phyloP scores from a whole-genome alignment of 2,113 vertebrate species.

The Corvus cornix region DNA sequence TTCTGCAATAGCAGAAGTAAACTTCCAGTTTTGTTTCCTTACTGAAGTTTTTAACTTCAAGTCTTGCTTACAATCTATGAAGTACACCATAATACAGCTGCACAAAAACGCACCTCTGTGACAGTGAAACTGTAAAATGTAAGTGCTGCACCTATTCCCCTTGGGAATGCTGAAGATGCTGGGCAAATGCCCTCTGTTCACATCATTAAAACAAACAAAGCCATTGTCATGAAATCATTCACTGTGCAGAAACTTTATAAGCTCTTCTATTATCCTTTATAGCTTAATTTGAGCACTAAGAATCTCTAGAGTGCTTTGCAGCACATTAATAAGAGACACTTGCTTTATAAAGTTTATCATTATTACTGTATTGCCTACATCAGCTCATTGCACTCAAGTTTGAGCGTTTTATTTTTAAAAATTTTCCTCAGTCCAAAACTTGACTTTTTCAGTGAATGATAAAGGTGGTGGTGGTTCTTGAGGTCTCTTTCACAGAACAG shows the following conservation, averaged over 20 bases:
- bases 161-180: background rate
- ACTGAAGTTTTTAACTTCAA: background rate
- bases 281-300: slow-evolving; percentile 27
- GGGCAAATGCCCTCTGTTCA: slow-evolving; percentile 26
- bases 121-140: background rate
- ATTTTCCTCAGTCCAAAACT: background rate
- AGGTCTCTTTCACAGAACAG: background rate
- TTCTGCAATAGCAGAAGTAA: background rate
- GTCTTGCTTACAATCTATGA: background rate
- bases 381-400: background rate
- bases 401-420: background rate
- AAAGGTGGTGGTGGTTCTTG: background rate
- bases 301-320: slow-evolving; percentile 8
- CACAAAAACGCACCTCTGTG: background rate
- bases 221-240: slow-evolving; percentile 37
- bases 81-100: background rate
- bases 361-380: background rate
- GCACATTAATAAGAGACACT: slow-evolving; percentile 24
- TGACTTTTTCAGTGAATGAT: background rate
- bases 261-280: slow-evolving; percentile 44
- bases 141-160: background rate
- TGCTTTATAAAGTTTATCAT: slow-evolving; percentile 30
- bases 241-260: slow-evolving; percentile 30
- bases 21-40: background rate
- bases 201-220: slow-evolving; percentile 52